Evolutionary conservation across 2,888 invertebrate species (phyloP).

Genomic region (Phengaris alcon): DNA sequence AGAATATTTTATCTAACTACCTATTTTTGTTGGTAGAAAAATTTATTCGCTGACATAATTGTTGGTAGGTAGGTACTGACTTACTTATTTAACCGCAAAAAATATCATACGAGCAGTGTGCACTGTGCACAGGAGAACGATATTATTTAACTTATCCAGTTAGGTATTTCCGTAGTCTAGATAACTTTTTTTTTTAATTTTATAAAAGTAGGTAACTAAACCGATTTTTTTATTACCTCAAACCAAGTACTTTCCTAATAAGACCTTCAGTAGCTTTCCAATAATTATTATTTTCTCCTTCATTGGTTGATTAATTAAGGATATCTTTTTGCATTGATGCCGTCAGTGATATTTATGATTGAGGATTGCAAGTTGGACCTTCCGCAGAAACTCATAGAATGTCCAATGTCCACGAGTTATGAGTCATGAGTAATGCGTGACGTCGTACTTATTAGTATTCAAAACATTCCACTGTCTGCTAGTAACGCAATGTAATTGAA

Average conservation of each 20-base stretch:
- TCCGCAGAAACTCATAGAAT: conserved; percentile 20
- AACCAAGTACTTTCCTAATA: no score
- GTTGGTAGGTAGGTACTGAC: no score
- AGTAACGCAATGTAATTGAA: background rate
- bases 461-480: conserved; percentile 29
- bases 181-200: background rate
- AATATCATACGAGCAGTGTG: background rate
- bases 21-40: no score
- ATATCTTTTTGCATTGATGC: background rate
- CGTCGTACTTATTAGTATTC: conserved; percentile 45
- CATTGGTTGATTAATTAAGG: background rate
- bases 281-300: background rate
- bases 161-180: background rate
- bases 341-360: background rate
- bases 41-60: no score
- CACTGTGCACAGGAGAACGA: background rate
- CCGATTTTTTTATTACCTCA: background rate
- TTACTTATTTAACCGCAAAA: background rate
- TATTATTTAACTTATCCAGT: background rate
- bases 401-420: conserved; percentile 41
- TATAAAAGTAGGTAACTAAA: background rate
- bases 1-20: no score
- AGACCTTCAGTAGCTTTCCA: background rate
- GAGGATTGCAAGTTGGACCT: background rate
- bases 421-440: conserved; percentile 40